These are phyloP conservation scores for Plecotus auritus DNA, from an alignment of 2,113 vertebrate genomes.

Conservation along the genomic window DNA sequence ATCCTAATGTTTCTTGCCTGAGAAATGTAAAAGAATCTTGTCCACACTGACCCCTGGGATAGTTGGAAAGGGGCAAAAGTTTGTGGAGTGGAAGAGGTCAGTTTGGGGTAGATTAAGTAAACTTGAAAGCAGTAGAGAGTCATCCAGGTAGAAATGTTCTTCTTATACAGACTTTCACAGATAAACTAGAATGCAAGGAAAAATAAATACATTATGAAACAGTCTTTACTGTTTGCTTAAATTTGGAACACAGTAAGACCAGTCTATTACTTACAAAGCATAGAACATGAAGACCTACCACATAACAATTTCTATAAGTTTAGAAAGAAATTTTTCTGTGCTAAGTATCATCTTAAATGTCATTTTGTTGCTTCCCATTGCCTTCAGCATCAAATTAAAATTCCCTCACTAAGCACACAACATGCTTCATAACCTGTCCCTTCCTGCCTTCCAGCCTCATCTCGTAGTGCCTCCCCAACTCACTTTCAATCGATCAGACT, in stretches of 20 bases:
- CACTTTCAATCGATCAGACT: background rate
- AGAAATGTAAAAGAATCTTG: background rate
- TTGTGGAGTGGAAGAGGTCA: background rate
- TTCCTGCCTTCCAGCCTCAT: background rate
- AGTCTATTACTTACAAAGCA: background rate
- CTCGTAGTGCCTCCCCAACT: background rate
- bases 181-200: background rate
- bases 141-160: background rate
- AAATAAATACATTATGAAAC: background rate
- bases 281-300: background rate
- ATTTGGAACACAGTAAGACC: slow-evolving; percentile 15
- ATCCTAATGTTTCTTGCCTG: background rate
- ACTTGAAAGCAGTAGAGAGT: background rate
- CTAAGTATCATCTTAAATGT: background rate
- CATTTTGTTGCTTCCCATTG: background rate
- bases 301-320: background rate
- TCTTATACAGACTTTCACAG: background rate
- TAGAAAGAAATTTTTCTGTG: background rate
- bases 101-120: background rate
- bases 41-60: background rate
- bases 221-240: slow-evolving; percentile 1
- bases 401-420: background rate
- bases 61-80: background rate
- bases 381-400: background rate
- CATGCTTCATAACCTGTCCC: background rate